These are phyloP conservation scores for human DNA, from an alignment of 2,113 vertebrate species.

Conservation along the genomic window GRCh38 chr11:90374001-90374500, in stretches of 20 bases:
- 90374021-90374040: background rate
- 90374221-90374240: conserved; percentile 14
- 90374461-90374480: too few species aligned
- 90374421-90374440: too few species aligned
- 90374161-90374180: background rate
- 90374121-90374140: background rate
- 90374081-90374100: background rate
- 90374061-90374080: background rate
- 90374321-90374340: background rate
- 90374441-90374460: too few species aligned
- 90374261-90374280: background rate
- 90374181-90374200: background rate
- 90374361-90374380: conserved; percentile 24
- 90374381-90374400: background rate
- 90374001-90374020: conserved; percentile 42
- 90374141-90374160: conserved; percentile 35
- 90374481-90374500: too few species aligned
- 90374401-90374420: too few species aligned
- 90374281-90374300: background rate
- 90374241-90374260: conserved; percentile 3
- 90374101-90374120: background rate
- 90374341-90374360: background rate
- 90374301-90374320: background rate
- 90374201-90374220: background rate
- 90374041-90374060: conserved; percentile 41